Percentiles rank a stretch among this genome's conserved stretches.
These are phyloP conservation scores for Lanius collurio DNA, from an alignment of 2,113 vertebrate genomes.

Conservation along the genomic window DNA sequence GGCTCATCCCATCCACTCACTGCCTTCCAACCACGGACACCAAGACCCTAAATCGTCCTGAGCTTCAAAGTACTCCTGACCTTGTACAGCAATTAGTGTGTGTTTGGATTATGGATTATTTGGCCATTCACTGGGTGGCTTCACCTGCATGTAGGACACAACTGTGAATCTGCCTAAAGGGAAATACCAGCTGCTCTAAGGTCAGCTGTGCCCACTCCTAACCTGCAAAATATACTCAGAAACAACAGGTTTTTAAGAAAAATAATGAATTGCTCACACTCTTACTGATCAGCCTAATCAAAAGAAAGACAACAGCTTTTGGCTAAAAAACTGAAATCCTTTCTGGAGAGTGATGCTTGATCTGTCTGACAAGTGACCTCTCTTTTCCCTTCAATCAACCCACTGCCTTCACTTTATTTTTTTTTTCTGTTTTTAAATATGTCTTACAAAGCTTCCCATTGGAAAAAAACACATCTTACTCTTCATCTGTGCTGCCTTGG, in stretches of 20 bases:
- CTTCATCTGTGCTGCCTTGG: not conserved
- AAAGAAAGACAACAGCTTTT: not conserved
- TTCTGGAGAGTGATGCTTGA: not conserved
- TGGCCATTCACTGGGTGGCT: not conserved
- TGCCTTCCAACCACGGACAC: not conserved
- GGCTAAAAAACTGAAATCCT: not conserved
- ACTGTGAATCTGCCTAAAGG: not conserved
- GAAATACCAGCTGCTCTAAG: not conserved
- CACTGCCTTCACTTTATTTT: slow-evolving; percentile 5
- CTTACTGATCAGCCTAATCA: not conserved
- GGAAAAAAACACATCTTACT: slow-evolving; percentile 5
- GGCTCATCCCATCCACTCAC: not conserved
- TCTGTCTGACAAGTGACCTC: not conserved
- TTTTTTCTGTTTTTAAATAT: slow-evolving; percentile 37
- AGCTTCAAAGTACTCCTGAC: not conserved
- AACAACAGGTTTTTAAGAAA: not conserved
- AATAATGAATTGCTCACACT: not conserved
- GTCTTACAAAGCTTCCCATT: slow-evolving; percentile 2
- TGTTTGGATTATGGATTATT: not conserved
- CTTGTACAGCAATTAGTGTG: not conserved
- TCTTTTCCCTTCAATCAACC: not conserved
- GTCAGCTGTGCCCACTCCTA: not conserved
- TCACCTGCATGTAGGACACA: not conserved
- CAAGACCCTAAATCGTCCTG: not conserved
- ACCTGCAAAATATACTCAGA: not conserved